Percentiles rank a stretch among this genome's conserved stretches.
Evolutionary conservation across 1,140 invertebrate genomes (phyloP).

Genomic region (Caerostris darwini): DNA sequence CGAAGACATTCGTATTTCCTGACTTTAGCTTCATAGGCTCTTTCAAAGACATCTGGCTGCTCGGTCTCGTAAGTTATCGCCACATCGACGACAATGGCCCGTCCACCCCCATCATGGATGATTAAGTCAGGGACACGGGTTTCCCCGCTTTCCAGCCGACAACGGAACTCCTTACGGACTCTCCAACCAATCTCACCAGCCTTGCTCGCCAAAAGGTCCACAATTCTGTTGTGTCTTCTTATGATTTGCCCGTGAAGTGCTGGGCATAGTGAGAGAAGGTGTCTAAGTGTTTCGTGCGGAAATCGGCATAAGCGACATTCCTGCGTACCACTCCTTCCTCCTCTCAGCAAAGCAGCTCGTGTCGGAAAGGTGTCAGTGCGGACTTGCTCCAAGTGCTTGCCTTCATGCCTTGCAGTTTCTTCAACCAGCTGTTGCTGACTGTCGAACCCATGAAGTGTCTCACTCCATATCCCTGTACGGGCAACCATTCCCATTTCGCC

Average conservation of each 20-base stretch:
- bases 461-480: background rate
- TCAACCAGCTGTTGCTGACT: background rate
- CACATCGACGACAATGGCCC: background rate
- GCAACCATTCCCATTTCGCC: no score
- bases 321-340: constrained; percentile 78
- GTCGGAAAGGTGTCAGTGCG: background rate
- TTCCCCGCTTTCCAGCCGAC: background rate
- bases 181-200: constrained; percentile 81
- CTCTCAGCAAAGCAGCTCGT: constrained; percentile 81
- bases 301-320: background rate
- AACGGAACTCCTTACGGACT: background rate
- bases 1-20: constrained; percentile 16
- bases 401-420: background rate
- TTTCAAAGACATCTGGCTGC: constrained; percentile 85
- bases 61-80: constrained; percentile 88
- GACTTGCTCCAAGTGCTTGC: background rate
- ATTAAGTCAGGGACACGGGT: background rate
- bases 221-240: constrained; percentile 84
- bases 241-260: constrained; percentile 83
- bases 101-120: background rate
- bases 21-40: constrained; percentile 82
- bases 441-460: background rate
- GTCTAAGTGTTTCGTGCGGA: background rate
- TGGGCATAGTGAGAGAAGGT: constrained; percentile 82
- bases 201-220: constrained; percentile 89